Evolutionary conservation across 2,113 vertebrate genomes (phyloP).

Genomic region (Anas platyrhynchos): DNA sequence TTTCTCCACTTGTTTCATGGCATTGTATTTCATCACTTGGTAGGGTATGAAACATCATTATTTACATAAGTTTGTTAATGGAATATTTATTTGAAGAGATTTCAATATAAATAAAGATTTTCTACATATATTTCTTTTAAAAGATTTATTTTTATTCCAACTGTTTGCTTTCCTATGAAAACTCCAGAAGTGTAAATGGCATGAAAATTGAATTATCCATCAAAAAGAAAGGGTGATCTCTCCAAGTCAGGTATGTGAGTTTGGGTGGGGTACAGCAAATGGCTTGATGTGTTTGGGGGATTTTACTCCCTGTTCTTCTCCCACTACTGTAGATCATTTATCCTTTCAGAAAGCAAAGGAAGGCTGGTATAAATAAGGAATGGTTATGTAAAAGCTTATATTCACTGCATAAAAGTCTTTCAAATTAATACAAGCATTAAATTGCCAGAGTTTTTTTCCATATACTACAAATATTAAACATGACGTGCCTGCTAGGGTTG

Average conservation of each 20-base stretch:
- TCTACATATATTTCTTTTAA: slow-evolving; percentile 72
- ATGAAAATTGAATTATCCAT: slow-evolving; percentile 72
- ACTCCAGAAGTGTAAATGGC: slow-evolving; percentile 56
- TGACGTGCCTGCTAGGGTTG: slow-evolving; percentile 67
- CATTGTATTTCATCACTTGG: slow-evolving; percentile 77
- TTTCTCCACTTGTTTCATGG: slow-evolving; percentile 79
- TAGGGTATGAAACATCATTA: slow-evolving; percentile 77
- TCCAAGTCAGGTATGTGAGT: slow-evolving; percentile 32
- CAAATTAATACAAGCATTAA: slow-evolving; percentile 77
- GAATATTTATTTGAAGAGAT: slow-evolving; percentile 81
- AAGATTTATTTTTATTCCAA: slow-evolving; percentile 79
- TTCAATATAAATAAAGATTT: slow-evolving; percentile 79
- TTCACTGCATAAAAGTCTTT: slow-evolving; percentile 69
- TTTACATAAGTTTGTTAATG: slow-evolving; percentile 75
- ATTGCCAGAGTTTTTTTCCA: slow-evolving; percentile 73
- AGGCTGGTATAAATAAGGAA: slow-evolving; percentile 79
- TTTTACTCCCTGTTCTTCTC: neutral
- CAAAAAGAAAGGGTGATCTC: neutral
- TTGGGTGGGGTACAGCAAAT: slow-evolving; percentile 40
- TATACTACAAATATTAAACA: slow-evolving; percentile 72
- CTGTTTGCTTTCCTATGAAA: slow-evolving; percentile 79
- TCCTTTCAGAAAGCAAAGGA: slow-evolving; percentile 50
- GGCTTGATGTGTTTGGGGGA: neutral
- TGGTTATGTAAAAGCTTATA: slow-evolving; percentile 76
- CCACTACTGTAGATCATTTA: slow-evolving; percentile 56